A percentile compares a stretch with the other conserved stretches of the same genome.
Evolutionary conservation across 2,888 invertebrate genomes (phyloP).

Genomic region (Rhabditophanes sp.): DNA sequence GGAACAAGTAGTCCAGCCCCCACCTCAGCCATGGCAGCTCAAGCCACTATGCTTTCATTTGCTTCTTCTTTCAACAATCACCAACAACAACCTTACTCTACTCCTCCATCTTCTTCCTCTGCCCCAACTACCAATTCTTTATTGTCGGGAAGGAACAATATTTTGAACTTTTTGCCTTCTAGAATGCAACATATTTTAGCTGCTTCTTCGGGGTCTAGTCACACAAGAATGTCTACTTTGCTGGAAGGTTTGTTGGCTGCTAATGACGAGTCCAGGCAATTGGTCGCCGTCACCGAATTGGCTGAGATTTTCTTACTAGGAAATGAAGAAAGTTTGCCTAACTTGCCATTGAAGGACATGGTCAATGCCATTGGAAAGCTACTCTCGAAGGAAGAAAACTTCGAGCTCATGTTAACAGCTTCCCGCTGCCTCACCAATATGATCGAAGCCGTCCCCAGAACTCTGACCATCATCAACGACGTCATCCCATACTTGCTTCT

Average conservation of each 20-base stretch:
- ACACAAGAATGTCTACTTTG: slow-evolving; percentile 20
- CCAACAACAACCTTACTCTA: slow-evolving; percentile 3
- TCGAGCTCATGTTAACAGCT: slow-evolving; percentile 99
- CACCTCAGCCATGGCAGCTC: too few relatives aligned
- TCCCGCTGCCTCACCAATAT: slow-evolving; percentile 94
- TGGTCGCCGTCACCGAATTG: slow-evolving; percentile 28
- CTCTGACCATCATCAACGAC: slow-evolving; percentile 77
- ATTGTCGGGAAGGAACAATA: not conserved
- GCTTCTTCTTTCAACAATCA: slow-evolving; percentile 5
- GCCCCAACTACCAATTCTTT: not conserved
- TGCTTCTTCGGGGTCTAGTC: not conserved
- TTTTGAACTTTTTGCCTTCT: not conserved
- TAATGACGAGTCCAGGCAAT: slow-evolving; percentile 27
- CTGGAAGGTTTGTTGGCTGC: slow-evolving; percentile 27
- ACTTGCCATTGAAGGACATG: slow-evolving; percentile 79
- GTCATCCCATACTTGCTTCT: slow-evolving; percentile 91
- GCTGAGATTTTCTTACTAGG: slow-evolving; percentile 31
- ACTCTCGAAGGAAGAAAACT: slow-evolving; percentile 90
- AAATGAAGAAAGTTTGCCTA: slow-evolving; percentile 31
- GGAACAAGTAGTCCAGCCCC: too few relatives aligned
- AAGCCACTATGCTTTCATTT: too few relatives aligned
- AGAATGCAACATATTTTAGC: not conserved
- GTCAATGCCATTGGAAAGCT: slow-evolving; percentile 81
- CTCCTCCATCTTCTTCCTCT: not conserved
- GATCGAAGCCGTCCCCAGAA: slow-evolving; percentile 92